phyloP scores from a whole-genome alignment of 2,797 vertebrate genomes.

The Podargus strigoides region DNA sequence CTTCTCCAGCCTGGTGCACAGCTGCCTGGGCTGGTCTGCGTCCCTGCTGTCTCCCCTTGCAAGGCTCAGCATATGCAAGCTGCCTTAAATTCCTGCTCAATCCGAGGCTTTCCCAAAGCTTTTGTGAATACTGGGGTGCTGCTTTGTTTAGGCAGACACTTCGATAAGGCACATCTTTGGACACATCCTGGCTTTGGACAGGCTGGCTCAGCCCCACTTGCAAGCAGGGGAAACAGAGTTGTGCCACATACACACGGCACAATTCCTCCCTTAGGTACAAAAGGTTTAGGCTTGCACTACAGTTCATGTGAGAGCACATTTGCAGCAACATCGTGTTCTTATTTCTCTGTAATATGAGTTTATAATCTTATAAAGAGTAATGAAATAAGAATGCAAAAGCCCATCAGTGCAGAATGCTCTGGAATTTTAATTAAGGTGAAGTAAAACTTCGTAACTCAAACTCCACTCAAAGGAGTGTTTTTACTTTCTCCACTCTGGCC shows the following conservation, averaged over 20 bases:
- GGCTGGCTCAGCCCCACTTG: background rate
- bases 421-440: background rate
- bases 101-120: background rate
- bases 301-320: too few relatives aligned
- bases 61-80: background rate
- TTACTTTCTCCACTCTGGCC: background rate
- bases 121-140: background rate
- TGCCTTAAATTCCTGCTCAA: background rate
- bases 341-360: background rate
- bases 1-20: background rate
- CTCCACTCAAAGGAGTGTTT: background rate
- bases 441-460: background rate
- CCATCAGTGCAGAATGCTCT: accelerated
- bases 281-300: background rate
- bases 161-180: background rate
- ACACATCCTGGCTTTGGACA: background rate
- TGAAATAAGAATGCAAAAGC: background rate
- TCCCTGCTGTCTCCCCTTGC: background rate
- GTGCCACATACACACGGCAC: accelerated
- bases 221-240: background rate
- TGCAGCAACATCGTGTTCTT: background rate
- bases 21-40: background rate
- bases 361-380: background rate
- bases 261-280: background rate
- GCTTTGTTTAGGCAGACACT: background rate